Base-by-base conservation (phyloP, 2,113 vertebrate genomes). In the Leptosomus discolor region DNA sequence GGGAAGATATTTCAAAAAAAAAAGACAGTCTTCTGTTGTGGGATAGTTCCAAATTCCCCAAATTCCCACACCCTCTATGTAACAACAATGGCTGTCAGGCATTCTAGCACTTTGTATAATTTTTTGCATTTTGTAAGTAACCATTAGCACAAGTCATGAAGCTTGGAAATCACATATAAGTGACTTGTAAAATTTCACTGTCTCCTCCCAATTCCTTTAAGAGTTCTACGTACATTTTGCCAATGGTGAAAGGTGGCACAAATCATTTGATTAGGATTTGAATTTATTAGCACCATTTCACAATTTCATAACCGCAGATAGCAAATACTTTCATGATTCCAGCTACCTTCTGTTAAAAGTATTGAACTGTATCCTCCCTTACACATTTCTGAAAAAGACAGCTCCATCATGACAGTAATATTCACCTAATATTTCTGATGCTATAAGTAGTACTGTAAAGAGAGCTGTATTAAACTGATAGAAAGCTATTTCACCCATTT, bases 401-500 rank as follows among this genome's bases (percentile, higher is more conserved):
- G 84, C 54, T 94, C 34, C 16, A 61, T 82, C 77, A 60, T n/a
- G 32, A 41, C 69, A 84, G 50, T 74, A 90, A 92, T 30, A 89
- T 87, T 87, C 57, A 70, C 58, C 95, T 93, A 76, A 64, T 87
- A 76, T 94, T 96, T 95, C 76, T 73, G 57, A 45, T 51, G n/a
- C 18, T 89, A 2, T 85, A 92, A 94, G 80, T 68, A 76, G 30
- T 63, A 75, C 63, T 45, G 22, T 51, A 83, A 88, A 87, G 67
- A 91, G 68, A 78, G 26, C 22, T 73, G 53, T 37, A 83, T 73
- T 94, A 78, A 88, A 75, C 37, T 87, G 30, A 79, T 23, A 87
- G 61, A 95, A 89, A 92, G 36, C 19, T 61, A 88, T 80, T 94
- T 89, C 76, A 87, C 15, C 46, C 69, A 61, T 91, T 93, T 94